phyloP scores from a whole-genome alignment of 2,797 vertebrate genomes.

The Craterocephalus amniculus region DNA sequence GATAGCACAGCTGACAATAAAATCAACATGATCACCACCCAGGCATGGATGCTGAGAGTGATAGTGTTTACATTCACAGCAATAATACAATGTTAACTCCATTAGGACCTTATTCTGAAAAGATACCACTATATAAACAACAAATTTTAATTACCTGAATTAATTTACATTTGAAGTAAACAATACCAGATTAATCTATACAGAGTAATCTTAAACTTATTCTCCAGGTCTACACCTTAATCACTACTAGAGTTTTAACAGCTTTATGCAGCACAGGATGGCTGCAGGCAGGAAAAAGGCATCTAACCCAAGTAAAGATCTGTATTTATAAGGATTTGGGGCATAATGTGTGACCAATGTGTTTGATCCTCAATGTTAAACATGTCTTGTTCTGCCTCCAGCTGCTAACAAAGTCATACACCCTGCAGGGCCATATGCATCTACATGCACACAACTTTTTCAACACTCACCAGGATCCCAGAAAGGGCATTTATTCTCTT shows the following conservation, averaged over 20 bases:
- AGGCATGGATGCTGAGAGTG: background rate
- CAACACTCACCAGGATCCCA: background rate
- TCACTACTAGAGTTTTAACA: background rate
- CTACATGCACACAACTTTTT: background rate
- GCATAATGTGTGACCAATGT: too few species aligned
- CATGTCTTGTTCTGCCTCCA: constrained; percentile 14
- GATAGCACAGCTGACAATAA: background rate
- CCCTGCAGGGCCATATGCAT: constrained; percentile 6
- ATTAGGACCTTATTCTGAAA: background rate
- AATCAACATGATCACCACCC: background rate
- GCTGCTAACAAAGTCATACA: constrained; percentile 42
- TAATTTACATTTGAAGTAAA: too few species aligned
- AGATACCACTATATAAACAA: background rate
- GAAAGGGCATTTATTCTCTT: background rate
- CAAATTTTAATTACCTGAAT: background rate
- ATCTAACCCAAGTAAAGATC: background rate
- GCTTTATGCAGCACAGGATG: background rate
- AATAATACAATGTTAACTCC: background rate
- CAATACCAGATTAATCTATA: background rate
- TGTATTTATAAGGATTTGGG: background rate
- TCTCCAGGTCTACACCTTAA: background rate
- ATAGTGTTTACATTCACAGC: too few species aligned
- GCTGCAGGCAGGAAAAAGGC: background rate
- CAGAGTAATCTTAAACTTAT: background rate
- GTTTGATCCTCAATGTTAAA: background rate